These are phyloP conservation scores for Chloromyia formosa DNA, from an alignment of 2,888 invertebrate genomes.

Conservation along the genomic window DNA sequence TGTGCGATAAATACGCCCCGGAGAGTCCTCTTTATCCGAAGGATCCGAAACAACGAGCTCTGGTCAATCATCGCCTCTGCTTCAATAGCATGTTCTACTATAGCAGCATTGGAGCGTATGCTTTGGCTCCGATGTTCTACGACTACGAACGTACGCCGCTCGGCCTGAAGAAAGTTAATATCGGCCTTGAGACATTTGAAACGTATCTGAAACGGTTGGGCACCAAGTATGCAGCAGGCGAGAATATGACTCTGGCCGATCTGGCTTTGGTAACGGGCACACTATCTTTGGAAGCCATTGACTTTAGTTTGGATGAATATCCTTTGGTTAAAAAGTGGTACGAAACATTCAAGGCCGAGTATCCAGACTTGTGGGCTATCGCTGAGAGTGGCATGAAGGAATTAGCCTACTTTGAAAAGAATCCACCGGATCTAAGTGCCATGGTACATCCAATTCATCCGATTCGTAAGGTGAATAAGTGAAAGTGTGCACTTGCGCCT, in stretches of 20 bases:
- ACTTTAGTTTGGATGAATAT: conserved; percentile 69
- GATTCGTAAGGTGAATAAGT: conserved; percentile 53
- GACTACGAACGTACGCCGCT: conserved; percentile 72
- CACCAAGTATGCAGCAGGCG: conserved; percentile 70
- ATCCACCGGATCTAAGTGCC: conserved; percentile 73
- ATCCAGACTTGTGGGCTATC: conserved; percentile 73
- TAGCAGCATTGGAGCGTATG: conserved; percentile 71
- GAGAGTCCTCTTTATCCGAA: conserved; percentile 72
- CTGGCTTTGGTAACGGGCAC: conserved; percentile 73
- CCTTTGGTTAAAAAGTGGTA: conserved; percentile 70
- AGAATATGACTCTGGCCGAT: conserved; percentile 75
- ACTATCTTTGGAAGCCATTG: conserved; percentile 73
- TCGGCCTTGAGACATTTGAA: conserved; percentile 70
- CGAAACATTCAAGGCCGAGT: conserved; percentile 69
- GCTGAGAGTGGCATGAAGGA: conserved; percentile 72
- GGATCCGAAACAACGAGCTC: conserved; percentile 71
- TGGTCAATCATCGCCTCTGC: conserved; percentile 77
- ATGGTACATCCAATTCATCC: conserved; percentile 75
- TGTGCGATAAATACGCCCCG: conserved; percentile 74
- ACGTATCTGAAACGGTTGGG: conserved; percentile 69
- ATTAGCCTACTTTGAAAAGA: conserved; percentile 69
- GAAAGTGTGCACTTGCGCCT: neutral
- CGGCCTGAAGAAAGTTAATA: conserved; percentile 70
- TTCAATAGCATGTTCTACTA: conserved; percentile 77
- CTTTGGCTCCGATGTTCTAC: conserved; percentile 76